A percentile compares a stretch with the other conserved stretches of the same genome.
Conservation (phyloP, 2,888 invertebrate species). For the Drosophila silvestris region DNA sequence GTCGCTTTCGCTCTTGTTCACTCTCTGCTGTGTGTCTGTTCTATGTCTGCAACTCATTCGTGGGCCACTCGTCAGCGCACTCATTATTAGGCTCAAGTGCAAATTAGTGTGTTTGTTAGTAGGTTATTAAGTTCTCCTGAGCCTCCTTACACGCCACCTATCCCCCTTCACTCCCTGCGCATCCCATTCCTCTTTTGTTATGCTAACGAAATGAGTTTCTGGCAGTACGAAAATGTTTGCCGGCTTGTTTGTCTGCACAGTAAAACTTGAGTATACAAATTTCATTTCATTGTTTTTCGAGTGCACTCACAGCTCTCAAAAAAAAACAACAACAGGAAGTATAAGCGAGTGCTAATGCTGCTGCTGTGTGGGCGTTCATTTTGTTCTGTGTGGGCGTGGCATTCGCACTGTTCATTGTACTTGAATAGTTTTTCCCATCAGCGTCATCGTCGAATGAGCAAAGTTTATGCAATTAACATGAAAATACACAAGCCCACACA, state of each 20-base stretch:
- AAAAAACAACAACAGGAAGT: slow-evolving; percentile 37
- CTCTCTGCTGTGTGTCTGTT: neutral
- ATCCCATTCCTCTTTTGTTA: slow-evolving; percentile 59
- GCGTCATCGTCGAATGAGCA: slow-evolving; percentile 45
- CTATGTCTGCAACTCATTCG: slow-evolving; percentile 58
- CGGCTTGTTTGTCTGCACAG: slow-evolving; percentile 67
- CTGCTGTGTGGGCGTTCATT: slow-evolving; percentile 25
- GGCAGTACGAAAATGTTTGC: slow-evolving; percentile 47
- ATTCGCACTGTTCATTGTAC: slow-evolving; percentile 54
- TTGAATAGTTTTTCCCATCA: slow-evolving; percentile 67
- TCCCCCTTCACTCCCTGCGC: neutral
- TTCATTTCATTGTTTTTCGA: slow-evolving; percentile 81
- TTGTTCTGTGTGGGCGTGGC: slow-evolving; percentile 49
- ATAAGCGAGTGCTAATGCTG: slow-evolving; percentile 19
- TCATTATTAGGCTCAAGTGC: slow-evolving; percentile 82
- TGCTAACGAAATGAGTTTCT: slow-evolving; percentile 79
- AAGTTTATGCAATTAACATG: slow-evolving; percentile 75
- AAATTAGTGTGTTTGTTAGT: slow-evolving; percentile 82
- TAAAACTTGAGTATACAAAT: slow-evolving; percentile 81
- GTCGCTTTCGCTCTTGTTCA: neutral
- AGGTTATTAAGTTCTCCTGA: slow-evolving; percentile 73
- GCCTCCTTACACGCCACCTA: slow-evolving; percentile 11
- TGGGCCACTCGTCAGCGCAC: slow-evolving; percentile 76
- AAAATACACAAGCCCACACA: slow-evolving; percentile 38
- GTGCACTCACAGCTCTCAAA: slow-evolving; percentile 57